Evolutionary conservation across 2,113 vertebrate genomes (phyloP), one percentile per base, ranked within the genome.

Genomic region (Rhagologus leucostigma): DNA sequence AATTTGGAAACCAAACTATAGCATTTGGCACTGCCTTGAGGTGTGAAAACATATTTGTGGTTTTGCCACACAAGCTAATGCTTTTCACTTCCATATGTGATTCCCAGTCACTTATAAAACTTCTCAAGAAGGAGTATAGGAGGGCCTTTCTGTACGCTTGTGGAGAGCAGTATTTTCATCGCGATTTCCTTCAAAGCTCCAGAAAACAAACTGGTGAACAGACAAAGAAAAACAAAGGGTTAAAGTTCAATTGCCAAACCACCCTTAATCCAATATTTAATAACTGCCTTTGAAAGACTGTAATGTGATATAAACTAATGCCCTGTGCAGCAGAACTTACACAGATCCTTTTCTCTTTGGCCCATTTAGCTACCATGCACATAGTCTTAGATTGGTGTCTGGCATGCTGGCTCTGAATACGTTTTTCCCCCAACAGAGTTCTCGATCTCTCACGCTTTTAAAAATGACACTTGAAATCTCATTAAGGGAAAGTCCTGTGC

Each of bases 381-480:
- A 3, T 5, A 41, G 27, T 22, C n/a, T 81, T 44, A 29, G 6
- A 26, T 0, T 46, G n/a, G 11, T 50, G 41, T 37, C 49, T 65
- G 32, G 9, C 44, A 17, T 13, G 16, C 42, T 82, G 37, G 6
- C 16, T 84, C 42, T 21, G 49, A 79, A 9, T 7, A 22, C 6
- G 33, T 90, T 87, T 89, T 42, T 33, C 55, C 21, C 52, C 32
- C 50, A 60, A 55, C 35, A 53, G 13, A 86, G 39, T 74, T 73
- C 81, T 80, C 62, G 67, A 44, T 89, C 63, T 74, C 50, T 46
- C 4, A 14, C 53, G 55, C 52, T 91, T 97, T 87, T 69, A 94
- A 97, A 98, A 96, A 94, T 55, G 23, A 95, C 85, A 78, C 86
- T 95, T 97, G 81, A 97, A 98, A 96, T 37, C 71, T 95, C 91